These are phyloP conservation scores for Pavo muticus DNA, from an alignment of 2,113 vertebrate species.

Conservation along the genomic window DNA sequence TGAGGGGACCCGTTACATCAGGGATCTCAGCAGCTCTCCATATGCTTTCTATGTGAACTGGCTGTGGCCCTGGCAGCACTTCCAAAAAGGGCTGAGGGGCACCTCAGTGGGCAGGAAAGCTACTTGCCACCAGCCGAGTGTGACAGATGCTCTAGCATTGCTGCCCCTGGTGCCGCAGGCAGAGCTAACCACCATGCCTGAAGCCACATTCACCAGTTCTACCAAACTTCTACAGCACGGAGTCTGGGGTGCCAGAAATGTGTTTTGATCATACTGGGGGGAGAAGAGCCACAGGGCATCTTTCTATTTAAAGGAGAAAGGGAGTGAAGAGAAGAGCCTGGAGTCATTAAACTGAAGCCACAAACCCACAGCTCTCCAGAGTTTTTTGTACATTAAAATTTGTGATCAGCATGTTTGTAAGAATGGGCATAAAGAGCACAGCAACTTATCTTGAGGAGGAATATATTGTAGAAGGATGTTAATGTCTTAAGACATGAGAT, in stretches of 20 bases:
- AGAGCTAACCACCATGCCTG: background rate
- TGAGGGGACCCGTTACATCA: fast-evolving
- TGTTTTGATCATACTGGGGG: fast-evolving
- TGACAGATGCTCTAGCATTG: background rate
- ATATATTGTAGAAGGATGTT: background rate
- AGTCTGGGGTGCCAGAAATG: background rate
- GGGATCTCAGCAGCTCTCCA: background rate
- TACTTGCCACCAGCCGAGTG: background rate
- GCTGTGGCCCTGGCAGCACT: fast-evolving
- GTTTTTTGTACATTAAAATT: background rate
- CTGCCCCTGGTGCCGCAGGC: background rate
- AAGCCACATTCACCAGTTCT: background rate
- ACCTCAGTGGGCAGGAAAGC: fast-evolving
- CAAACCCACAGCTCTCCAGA: background rate
- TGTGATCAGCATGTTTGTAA: background rate
- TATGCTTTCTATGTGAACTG: background rate
- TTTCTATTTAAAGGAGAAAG: background rate
- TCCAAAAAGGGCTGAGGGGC: background rate
- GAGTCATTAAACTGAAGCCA: background rate
- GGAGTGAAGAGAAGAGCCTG: background rate
- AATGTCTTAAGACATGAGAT: background rate
- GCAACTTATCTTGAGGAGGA: background rate
- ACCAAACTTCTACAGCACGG: fast-evolving
- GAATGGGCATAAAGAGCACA: background rate
- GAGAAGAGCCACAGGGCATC: background rate